Evolutionary conservation across 2,797 vertebrate species (phyloP).

Genomic region (Urosaurus nigricauda): DNA sequence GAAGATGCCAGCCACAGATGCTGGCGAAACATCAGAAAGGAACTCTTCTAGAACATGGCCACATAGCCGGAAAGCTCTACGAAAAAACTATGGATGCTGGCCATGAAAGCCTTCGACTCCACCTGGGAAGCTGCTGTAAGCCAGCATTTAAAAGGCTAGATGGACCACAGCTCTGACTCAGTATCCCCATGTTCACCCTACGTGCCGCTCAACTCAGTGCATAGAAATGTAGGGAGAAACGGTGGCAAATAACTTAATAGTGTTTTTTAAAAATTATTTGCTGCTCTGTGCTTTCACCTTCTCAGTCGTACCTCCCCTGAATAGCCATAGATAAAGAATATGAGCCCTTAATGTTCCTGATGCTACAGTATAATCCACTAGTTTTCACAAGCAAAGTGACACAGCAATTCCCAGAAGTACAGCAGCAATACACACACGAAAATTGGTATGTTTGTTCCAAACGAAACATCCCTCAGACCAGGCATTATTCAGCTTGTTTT

Average conservation of each 20-base stretch:
- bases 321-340: not conserved
- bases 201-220: not conserved
- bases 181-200: too few species aligned
- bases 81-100: too few species aligned
- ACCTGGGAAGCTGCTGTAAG: too few species aligned
- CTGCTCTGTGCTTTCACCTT: not conserved
- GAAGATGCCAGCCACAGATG: too few species aligned
- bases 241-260: not conserved
- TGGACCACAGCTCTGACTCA: too few species aligned
- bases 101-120: too few species aligned
- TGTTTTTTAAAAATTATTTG: not conserved
- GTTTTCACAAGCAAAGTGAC: conserved; percentile 20
- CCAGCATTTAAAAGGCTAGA: too few species aligned
- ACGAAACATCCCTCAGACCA: conserved; percentile 43
- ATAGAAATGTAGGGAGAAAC: not conserved
- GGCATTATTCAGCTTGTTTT: conserved; percentile 62
- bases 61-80: too few species aligned
- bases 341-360: not conserved
- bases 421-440: conserved; percentile 38
- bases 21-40: too few species aligned
- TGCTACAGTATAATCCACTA: conserved; percentile 25
- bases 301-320: not conserved
- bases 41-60: too few species aligned
- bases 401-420: conserved; percentile 47
- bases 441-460: conserved; percentile 57